Conservation (phyloP, 2,797 vertebrate species). For the Novumbra hubbsi region DNA sequence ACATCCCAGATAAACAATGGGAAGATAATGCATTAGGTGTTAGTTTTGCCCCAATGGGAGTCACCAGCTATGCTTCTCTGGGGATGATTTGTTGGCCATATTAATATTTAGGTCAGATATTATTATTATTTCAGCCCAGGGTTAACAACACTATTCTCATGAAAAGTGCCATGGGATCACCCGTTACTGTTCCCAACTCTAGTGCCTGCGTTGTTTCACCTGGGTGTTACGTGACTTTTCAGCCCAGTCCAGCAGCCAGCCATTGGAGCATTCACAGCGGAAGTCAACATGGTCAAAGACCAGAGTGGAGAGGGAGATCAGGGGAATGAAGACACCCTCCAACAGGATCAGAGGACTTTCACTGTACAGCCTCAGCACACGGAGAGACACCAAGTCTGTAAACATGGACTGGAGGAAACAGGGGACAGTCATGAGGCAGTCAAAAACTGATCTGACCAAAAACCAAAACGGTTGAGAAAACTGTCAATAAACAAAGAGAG, state of each 20-base stretch:
- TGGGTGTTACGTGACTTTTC: neutral
- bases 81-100: no score
- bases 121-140: no score
- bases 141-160: no score
- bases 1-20: no score
- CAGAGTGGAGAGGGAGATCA: constrained; percentile 23
- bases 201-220: constrained; percentile 1
- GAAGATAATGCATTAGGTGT: no score
- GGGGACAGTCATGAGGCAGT: no score
- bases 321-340: constrained; percentile 31
- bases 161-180: no score
- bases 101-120: no score
- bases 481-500: neutral
- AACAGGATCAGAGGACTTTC: constrained; percentile 28
- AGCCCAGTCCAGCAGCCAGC: constrained; percentile 19
- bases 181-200: constrained; percentile 35
- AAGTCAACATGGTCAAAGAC: constrained; percentile 40
- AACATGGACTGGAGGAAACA: constrained; percentile 24
- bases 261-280: constrained; percentile 30
- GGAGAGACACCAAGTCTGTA: constrained; percentile 32
- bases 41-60: no score
- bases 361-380: constrained; percentile 32
- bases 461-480: neutral
- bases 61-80: no score
- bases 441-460: neutral